Conservation (phyloP, 2,113 vertebrate genomes). For the Cynopterus brachyotis region DNA sequence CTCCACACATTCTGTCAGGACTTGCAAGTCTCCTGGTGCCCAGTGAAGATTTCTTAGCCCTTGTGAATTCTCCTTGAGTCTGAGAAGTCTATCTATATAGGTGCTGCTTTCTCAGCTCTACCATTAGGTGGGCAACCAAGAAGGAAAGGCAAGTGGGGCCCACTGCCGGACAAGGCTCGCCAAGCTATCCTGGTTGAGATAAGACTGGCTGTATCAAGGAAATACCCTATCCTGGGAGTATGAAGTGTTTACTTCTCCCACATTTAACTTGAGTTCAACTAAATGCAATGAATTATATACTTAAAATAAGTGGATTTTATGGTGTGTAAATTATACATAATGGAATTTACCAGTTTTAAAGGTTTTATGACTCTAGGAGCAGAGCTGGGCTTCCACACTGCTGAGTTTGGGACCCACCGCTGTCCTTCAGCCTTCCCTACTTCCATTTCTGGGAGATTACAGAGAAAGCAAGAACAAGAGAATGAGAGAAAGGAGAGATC, state of each 20-base stretch:
- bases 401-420: too few species aligned
- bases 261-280: not conserved
- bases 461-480: not conserved
- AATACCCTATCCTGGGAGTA: not conserved
- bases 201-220: too few species aligned
- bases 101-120: not conserved
- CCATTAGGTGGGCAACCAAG: not conserved
- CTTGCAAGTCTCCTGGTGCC: not conserved
- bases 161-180: accelerated
- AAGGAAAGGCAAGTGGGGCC: not conserved
- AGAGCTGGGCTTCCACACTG: not conserved
- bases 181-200: not conserved
- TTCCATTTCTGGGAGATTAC: not conserved
- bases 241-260: not conserved
- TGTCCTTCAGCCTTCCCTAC: too few species aligned
- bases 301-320: not conserved
- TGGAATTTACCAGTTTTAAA: not conserved
- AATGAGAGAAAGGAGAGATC: not conserved
- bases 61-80: not conserved
- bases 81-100: not conserved
- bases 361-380: not conserved
- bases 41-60: not conserved
- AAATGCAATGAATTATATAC: not conserved
- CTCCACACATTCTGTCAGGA: not conserved
- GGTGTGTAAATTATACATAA: not conserved